Evolutionary conservation across 2,113 vertebrate species (phyloP), one percentile per base, ranked within the genome.

Genomic region (Phylloscopus trochilus): DNA sequence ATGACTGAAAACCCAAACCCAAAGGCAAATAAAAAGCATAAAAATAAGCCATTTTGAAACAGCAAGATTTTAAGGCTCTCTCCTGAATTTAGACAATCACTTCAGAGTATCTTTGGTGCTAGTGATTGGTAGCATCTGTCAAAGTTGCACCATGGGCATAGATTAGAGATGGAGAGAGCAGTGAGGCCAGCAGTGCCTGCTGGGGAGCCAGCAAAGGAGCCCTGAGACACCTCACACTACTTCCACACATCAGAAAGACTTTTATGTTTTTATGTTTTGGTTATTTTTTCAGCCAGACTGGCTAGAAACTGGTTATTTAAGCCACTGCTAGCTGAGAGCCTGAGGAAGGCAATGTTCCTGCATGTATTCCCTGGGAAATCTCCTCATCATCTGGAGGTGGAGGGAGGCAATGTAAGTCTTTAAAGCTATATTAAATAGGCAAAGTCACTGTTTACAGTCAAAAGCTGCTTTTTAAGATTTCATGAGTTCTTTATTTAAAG

Each of bases 401-500:
- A 87, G 33, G 44, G 53, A 87, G 58, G 18, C 18, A 79, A 46
- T 24, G 17, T 55, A 80, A 74, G 62, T 62, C 43, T 91, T 93
- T 90, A 58, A 83, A 85, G 62, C 47, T n/a, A 33, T 43, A 49
- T 73, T 91, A 92, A 89, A 90, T 51, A 85, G 39, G 67, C 59
- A 80, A 76, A 89, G 39, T 93, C 87, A 87, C 37, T 83, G 78
- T 95, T 95, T 95, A 93, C 74, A 91, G 53, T 92, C 78, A 90
- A 89, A 94, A 94, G 13, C 49, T 75, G 31, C 35, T 91, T 75
- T 90, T 95, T 89, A 94, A 93, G 80, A 60, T 93, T 97, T 92
- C 43, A 92, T 85, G 82, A 94, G 37, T 82, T 89, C 70, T 92
- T 94, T 93, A 52, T 83, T 70, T 93, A 62, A 84, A 90, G 75